Evolutionary conservation across 2,797 vertebrate genomes (phyloP), one percentile per base, ranked within the genome.

Genomic region (Alauda arvensis): DNA sequence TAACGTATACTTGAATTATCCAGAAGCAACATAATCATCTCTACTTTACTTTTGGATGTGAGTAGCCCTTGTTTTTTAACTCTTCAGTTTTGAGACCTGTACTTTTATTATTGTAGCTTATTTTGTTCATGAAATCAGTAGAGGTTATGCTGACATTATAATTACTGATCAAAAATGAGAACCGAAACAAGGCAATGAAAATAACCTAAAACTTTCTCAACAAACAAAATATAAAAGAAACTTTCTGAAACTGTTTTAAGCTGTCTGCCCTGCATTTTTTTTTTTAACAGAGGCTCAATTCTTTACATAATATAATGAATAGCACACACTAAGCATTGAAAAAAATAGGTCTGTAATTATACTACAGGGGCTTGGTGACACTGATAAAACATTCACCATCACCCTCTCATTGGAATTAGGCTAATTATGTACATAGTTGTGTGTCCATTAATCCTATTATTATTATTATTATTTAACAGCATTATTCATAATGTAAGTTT

Each of bases 281-380:
- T 21, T 55, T 67, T 82, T 46, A 78, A 55, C 7, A 78, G 59
- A 88, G 19, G 16, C 52, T 91, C 60, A 60, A 31, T 90, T 92
- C 46, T 87, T 91, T 39, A 13, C 42, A 39, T 69, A 81, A 72
- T 69, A 76, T 94, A 95, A 96, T 89, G 92, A 95, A 93, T 89
- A 95, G 77, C 77, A 91, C 56, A 90, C 11, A 20, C 84, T 90
- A 93, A 85, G 42, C 87, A 83, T 62, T 72, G 80, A 37, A 76
- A 94, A 69, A 94, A 95, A 93, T 94, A 90, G 9, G 15, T 71
- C 83, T 96, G 68, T 79, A 95, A 95, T 96, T 96, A 96, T 91
- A 87, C 72, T 93, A 57, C 18, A 34, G 61, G 77, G 83, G 91
- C 91, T 85, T 91, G 74, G 92, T 95, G 93, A 94, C 94, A 95